These are phyloP conservation scores for Toxostoma redivivum DNA, from an alignment of 2,113 vertebrate genomes.

Conservation along the genomic window DNA sequence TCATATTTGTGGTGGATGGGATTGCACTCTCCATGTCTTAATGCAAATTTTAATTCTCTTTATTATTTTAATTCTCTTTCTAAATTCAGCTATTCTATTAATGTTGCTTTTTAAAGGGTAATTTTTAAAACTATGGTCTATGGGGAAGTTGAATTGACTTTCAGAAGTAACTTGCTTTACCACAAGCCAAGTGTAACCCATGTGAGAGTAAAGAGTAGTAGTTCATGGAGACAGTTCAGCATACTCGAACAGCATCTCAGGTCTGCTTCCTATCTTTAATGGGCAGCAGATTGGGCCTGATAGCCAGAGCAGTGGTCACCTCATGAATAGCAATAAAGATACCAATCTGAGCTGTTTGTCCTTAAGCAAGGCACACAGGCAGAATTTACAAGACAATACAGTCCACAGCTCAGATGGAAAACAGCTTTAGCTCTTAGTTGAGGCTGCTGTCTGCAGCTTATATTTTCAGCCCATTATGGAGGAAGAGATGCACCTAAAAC, in stretches of 20 bases:
- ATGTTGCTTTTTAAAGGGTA: background rate
- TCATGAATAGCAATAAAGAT: accelerated
- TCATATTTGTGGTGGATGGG: accelerated
- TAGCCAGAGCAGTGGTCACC: background rate
- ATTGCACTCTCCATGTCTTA: background rate
- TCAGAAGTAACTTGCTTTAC: background rate
- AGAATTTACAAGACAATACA: background rate
- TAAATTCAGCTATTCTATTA: background rate
- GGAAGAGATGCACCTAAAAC: constrained; percentile 62
- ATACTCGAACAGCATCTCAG: background rate
- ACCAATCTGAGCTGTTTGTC: background rate
- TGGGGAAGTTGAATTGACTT: background rate
- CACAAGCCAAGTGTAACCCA: background rate
- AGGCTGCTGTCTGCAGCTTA: background rate
- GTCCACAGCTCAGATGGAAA: background rate
- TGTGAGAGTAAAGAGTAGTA: background rate
- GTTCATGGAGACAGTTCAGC: background rate
- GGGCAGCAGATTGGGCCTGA: background rate
- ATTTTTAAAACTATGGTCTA: background rate
- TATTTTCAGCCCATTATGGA: background rate
- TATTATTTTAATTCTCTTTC: background rate
- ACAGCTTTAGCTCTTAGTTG: background rate
- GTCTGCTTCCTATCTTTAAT: background rate
- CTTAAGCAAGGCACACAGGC: accelerated
- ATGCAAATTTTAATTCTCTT: background rate